A percentile compares a stretch with the other conserved stretches of the same genome.
phyloP scores from a whole-genome alignment of 2,797 vertebrate species.

The Serranus cabrilla region DNA sequence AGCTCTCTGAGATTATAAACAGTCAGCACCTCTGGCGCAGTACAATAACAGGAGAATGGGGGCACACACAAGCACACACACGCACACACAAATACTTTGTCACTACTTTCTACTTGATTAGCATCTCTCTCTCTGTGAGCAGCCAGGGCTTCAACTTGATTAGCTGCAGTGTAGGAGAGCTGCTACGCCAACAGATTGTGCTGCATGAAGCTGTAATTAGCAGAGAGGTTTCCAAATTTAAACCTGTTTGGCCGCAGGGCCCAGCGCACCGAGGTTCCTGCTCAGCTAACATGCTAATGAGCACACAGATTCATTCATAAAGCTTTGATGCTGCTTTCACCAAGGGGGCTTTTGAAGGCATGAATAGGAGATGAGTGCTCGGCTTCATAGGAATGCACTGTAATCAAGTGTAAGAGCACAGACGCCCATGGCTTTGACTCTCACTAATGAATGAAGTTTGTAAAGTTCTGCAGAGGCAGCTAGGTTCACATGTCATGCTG shows the following conservation, averaged over 20 bases:
- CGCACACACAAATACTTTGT: conserved; percentile 38
- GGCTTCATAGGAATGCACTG: conserved; percentile 59
- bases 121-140: conserved; percentile 34
- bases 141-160: conserved; percentile 63
- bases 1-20: conserved; percentile 68
- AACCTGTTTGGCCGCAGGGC: conserved; percentile 67
- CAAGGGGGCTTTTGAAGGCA: conserved; percentile 60
- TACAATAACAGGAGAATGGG: conserved; percentile 37
- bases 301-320: conserved; percentile 77
- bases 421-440: conserved; percentile 41
- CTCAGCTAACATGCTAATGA: conserved; percentile 78
- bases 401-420: conserved; percentile 51
- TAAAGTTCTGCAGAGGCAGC: conserved; percentile 57
- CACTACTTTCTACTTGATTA: conserved; percentile 71
- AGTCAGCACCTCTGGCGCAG: conserved; percentile 55
- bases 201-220: conserved; percentile 72
- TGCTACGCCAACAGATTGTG: conserved; percentile 59
- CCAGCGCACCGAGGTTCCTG: conserved; percentile 50
- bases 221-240: conserved; percentile 78
- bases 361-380: conserved; percentile 63
- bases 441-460: conserved; percentile 68
- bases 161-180: conserved; percentile 61
- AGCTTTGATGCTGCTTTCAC: conserved; percentile 75
- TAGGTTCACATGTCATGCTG: conserved; percentile 33
- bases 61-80: conserved; percentile 13